phyloP scores from a whole-genome alignment of 1,140 invertebrate genomes.

The Drosophila nebulosa region DNA sequence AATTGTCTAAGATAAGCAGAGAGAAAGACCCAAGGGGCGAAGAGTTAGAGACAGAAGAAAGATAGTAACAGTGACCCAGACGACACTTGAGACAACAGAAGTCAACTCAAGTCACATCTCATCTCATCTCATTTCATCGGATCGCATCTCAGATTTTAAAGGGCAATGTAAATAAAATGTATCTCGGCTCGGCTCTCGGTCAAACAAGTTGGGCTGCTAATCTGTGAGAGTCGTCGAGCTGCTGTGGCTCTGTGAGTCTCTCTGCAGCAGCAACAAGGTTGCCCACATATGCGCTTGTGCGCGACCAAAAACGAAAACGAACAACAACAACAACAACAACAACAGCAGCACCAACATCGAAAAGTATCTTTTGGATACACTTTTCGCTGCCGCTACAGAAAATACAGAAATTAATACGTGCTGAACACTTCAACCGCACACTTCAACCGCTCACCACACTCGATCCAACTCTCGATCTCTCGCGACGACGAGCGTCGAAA shows the following conservation, averaged over 20 bases:
- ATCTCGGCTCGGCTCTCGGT: constrained; percentile 31
- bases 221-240: constrained; percentile 42
- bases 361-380: constrained; percentile 72
- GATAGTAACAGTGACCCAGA: constrained; percentile 13
- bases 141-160: constrained; percentile 3
- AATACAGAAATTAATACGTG: constrained; percentile 79
- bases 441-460: constrained; percentile 66
- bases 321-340: background rate
- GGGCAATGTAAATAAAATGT: constrained; percentile 59
- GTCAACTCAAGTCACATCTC: constrained; percentile 18
- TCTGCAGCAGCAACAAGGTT: constrained; percentile 36
- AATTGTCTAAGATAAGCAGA: background rate
- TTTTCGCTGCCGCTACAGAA: constrained; percentile 63
- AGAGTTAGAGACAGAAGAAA: background rate
- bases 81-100: constrained; percentile 62
- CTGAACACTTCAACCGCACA: constrained; percentile 69
- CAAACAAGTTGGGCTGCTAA: constrained; percentile 69
- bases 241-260: background rate
- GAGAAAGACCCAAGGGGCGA: constrained; percentile 6
- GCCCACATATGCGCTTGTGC: constrained; percentile 64
- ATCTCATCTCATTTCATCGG: constrained; percentile 1
- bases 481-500: constrained; percentile 6
- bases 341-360: no score
- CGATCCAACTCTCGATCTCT: constrained; percentile 36
- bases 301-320: constrained; percentile 37